phyloP scores from a whole-genome alignment of 2,888 invertebrate species.

The Apodemia hepburni region DNA sequence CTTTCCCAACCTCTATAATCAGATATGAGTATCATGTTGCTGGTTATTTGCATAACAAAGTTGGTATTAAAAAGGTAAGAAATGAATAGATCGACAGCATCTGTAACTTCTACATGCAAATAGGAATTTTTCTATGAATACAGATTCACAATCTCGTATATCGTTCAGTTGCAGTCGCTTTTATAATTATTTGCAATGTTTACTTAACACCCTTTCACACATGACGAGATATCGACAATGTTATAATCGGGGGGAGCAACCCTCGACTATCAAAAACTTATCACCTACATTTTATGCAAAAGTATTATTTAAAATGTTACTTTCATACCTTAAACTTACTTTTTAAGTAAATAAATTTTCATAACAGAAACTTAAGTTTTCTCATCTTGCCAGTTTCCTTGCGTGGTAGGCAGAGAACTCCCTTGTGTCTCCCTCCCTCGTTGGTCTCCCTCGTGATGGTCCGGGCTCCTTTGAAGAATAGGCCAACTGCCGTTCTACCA shows the following conservation, averaged over 20 bases:
- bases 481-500: too few species aligned
- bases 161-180: constrained; percentile 67
- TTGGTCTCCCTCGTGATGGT: too few species aligned
- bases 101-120: constrained; percentile 70
- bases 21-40: constrained; percentile 77
- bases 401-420: not conserved
- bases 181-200: constrained; percentile 81
- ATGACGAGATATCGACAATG: constrained; percentile 73
- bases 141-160: constrained; percentile 48
- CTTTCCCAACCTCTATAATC: constrained; percentile 61
- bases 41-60: constrained; percentile 69
- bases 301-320: not conserved
- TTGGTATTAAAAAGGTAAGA: constrained; percentile 56
- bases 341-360: not conserved
- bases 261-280: constrained; percentile 20
- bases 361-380: too few species aligned
- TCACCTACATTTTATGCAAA: not conserved
- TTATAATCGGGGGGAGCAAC: constrained; percentile 37
- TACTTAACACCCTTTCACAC: constrained; percentile 81
- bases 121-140: constrained; percentile 65
- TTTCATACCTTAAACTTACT: not conserved
- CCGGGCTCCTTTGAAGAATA: too few species aligned
- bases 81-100: constrained; percentile 41
- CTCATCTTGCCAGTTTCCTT: not conserved
- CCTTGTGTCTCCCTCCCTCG: too few species aligned